phyloP scores from a whole-genome alignment of 2,888 invertebrate species.

The Poecilus cupreus region DNA sequence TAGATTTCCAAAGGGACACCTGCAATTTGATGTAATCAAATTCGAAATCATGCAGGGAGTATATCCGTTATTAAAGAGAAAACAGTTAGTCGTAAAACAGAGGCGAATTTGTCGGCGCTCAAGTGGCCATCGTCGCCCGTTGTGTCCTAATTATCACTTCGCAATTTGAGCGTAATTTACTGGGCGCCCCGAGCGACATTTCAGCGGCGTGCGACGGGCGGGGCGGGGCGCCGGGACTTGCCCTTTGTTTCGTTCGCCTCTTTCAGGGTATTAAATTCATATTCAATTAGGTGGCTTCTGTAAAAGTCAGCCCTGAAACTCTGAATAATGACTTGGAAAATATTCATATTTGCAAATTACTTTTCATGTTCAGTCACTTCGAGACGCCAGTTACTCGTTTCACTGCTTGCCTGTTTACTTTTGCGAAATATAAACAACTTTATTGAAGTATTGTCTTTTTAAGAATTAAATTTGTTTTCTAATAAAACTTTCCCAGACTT shows the following conservation, averaged over 20 bases:
- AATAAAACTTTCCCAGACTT: conserved; percentile 31
- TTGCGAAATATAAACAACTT: conserved; percentile 54
- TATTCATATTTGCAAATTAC: conserved; percentile 60
- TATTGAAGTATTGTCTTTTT: conserved; percentile 47
- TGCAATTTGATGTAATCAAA: not conserved
- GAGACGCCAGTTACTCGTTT: conserved; percentile 12
- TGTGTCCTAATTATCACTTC: conserved; percentile 42
- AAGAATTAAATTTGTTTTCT: conserved; percentile 35
- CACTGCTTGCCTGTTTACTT: conserved; percentile 46
- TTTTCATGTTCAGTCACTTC: conserved; percentile 44
- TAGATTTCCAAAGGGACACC: not conserved
- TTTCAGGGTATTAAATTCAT: conserved; percentile 59
- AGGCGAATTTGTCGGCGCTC: conserved; percentile 11
- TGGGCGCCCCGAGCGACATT: conserved; percentile 40
- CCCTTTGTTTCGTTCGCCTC: conserved; percentile 50
- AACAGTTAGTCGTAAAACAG: not conserved
- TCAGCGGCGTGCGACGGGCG: not conserved
- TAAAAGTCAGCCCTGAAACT: conserved; percentile 48
- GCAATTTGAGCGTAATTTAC: conserved; percentile 49
- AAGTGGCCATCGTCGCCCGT: conserved; percentile 9
- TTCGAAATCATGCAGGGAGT: not conserved
- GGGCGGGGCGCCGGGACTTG: not conserved
- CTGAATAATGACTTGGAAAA: conserved; percentile 56
- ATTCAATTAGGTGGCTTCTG: conserved; percentile 58
- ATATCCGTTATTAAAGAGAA: not conserved